phyloP scores from a whole-genome alignment of 2,797 vertebrate genomes.

The Tragopan temminckii region DNA sequence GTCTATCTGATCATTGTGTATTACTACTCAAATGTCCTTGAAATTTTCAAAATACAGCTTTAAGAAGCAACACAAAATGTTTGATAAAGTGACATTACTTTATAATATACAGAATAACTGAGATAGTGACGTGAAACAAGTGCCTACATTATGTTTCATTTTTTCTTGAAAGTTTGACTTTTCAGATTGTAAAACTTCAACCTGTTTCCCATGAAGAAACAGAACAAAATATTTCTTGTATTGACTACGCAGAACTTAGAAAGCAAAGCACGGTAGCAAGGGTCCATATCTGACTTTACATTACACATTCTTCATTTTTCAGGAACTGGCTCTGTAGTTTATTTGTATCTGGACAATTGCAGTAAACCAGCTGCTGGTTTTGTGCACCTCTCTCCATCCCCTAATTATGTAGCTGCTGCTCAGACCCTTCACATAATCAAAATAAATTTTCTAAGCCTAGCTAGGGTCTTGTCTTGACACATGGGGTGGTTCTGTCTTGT shows the following conservation, averaged over 20 bases:
- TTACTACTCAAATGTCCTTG: not conserved
- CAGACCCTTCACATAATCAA: not conserved
- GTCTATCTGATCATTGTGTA: not conserved
- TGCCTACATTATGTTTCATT: not conserved
- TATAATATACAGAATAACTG: not conserved
- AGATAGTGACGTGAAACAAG: not conserved
- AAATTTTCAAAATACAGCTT: not conserved
- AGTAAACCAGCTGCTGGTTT: not conserved
- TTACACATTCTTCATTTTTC: not conserved
- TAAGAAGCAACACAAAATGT: conserved; percentile 1
- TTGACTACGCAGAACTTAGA: not conserved
- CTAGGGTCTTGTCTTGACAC: not conserved
- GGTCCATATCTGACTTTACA: not conserved
- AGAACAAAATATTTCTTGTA: conserved; percentile 6
- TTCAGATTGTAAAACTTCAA: not conserved
- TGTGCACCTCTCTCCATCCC: not conserved
- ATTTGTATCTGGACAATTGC: not conserved
- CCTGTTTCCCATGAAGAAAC: not conserved
- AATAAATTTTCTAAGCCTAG: not conserved
- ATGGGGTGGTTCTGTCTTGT: not conserved
- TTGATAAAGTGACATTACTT: not conserved
- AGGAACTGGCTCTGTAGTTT: not conserved
- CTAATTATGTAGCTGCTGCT: not conserved
- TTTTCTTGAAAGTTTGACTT: not conserved
- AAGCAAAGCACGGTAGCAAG: not conserved